A percentile compares a stretch with the other conserved stretches of the same genome.
Evolutionary conservation across 2,113 vertebrate genomes (phyloP).

Genomic region (Ameiurus melas): DNA sequence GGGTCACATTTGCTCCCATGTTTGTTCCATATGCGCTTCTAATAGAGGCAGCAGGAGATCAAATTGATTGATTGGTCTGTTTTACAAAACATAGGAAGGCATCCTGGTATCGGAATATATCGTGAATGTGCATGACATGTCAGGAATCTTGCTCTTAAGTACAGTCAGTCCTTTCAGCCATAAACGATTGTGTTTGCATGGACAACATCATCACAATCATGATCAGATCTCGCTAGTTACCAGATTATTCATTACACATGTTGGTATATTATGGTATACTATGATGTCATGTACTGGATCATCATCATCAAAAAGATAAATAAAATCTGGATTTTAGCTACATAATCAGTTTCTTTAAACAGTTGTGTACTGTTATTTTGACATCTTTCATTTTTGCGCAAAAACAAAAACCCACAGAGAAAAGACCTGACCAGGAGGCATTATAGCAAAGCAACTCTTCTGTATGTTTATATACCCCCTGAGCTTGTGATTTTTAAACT

Average conservation of each 20-base stretch:
- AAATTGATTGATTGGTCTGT: not conserved
- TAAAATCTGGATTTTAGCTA: not conserved
- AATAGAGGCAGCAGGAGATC: not conserved
- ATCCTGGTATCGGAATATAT: not conserved
- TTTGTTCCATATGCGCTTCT: not conserved
- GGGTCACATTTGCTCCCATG: not conserved
- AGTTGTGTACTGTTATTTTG: not conserved
- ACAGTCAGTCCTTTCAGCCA: not conserved
- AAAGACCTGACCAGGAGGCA: not conserved
- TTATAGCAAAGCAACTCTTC: not conserved
- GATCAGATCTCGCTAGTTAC: not conserved
- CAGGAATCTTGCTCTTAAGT: not conserved
- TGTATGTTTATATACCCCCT: not conserved
- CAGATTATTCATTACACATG: not conserved
- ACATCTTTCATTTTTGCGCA: not conserved
- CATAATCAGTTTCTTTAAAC: not conserved
- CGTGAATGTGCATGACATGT: not conserved
- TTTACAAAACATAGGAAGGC: not conserved
- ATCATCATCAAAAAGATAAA: not conserved
- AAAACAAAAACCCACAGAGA: not conserved
- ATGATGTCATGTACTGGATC: not conserved
- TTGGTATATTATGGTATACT: not conserved
- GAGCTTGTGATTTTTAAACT: not conserved
- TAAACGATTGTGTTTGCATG: too few species aligned
- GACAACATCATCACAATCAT: not conserved